These are phyloP conservation scores for Parazoanthus atlanticus DNA, from an alignment of 92 coral and sea anemone genomes.

Conservation along the genomic window DNA sequence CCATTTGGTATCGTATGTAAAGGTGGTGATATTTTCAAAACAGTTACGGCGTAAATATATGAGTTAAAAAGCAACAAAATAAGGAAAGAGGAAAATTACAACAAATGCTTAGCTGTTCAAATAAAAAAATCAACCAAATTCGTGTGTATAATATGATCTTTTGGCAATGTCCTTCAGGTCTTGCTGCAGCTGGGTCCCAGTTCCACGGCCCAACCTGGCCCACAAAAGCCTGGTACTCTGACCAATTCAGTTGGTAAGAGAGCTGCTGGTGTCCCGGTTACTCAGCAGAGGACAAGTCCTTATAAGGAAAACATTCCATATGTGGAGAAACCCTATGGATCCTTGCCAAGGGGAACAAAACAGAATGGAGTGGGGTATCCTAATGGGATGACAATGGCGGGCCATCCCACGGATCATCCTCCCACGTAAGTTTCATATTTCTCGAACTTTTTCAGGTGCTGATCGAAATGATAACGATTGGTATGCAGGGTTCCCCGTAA, in stretches of 20 bases:
- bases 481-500: no score
- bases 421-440: conserved; percentile 24
- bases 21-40: no score
- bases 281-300: conserved; percentile 23
- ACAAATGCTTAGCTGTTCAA: background rate
- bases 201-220: conserved; percentile 14
- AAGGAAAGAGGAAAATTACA: background rate
- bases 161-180: background rate
- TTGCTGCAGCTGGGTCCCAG: conserved; percentile 36
- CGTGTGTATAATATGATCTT: background rate
- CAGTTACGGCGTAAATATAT: no score
- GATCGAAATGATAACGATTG: no score
- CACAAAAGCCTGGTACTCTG: background rate
- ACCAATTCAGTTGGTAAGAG: background rate
- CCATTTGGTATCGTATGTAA: no score
- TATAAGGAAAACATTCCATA: conserved; percentile 35
- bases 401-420: background rate
- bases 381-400: conserved; percentile 24
- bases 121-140: no score
- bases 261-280: background rate
- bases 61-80: no score
- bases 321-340: conserved; percentile 12
- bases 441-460: background rate
- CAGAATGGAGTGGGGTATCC: conserved; percentile 33
- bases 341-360: conserved; percentile 23